These are phyloP conservation scores for Cherax quadricarinatus DNA, from an alignment of 1,140 invertebrate species.

Conservation along the genomic window DNA sequence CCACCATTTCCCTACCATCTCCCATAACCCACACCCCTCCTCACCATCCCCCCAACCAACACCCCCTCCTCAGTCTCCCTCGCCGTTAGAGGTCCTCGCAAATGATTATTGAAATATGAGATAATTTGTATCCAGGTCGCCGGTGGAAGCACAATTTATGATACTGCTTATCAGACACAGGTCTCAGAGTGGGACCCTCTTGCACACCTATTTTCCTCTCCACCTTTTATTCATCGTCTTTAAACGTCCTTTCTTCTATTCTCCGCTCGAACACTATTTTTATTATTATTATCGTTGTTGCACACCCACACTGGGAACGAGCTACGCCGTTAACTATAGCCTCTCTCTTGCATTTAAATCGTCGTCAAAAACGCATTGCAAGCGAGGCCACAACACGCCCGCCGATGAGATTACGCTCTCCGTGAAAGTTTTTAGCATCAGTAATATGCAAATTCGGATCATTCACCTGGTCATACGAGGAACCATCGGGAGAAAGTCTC, in stretches of 20 bases:
- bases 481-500: not conserved
- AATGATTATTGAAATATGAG: not conserved
- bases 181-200: not conserved
- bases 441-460: slow-evolving; percentile 9
- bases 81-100: not conserved
- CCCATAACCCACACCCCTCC: too few species aligned
- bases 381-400: not conserved
- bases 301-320: not conserved
- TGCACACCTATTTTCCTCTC: not conserved
- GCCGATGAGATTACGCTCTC: not conserved
- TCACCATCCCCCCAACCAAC: too few species aligned
- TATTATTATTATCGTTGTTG: not conserved
- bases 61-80: too few species aligned
- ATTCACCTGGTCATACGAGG: not conserved
- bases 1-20: too few species aligned
- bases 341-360: slow-evolving; percentile 10
- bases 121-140: not conserved
- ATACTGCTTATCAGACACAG: not conserved
- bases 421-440: not conserved
- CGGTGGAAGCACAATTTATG: not conserved
- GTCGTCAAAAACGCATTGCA: not conserved
- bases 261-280: not conserved
- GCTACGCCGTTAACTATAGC: not conserved
- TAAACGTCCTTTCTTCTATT: not conserved
- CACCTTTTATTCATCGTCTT: not conserved